A percentile compares a stretch with the other conserved stretches of the same genome.
Conservation (phyloP, 2,888 invertebrate species). For the Tricholauxania praeusta region DNA sequence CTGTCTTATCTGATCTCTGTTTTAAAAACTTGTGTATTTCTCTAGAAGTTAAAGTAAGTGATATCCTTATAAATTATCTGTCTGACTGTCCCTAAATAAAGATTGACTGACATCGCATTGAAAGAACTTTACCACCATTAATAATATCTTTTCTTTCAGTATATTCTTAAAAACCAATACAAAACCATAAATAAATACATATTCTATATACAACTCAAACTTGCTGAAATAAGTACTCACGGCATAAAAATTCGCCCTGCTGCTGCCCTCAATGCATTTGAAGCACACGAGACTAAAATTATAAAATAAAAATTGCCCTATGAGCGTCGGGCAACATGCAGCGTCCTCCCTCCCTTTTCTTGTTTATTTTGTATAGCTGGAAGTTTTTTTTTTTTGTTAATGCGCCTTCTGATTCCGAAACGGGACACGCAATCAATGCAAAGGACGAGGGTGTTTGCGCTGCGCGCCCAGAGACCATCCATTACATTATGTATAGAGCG, state of each 20-base stretch:
- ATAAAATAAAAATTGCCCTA: constrained; percentile 59
- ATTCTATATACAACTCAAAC: constrained; percentile 24
- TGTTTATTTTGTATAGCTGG: background rate
- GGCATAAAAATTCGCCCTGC: background rate
- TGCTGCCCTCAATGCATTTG: background rate
- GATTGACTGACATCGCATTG: no score
- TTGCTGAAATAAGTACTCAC: background rate
- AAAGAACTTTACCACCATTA: background rate
- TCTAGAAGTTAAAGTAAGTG: no score
- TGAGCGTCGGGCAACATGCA: constrained; percentile 45
- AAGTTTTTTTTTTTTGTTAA: background rate
- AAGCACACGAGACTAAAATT: constrained; percentile 62
- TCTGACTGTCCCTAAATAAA: no score
- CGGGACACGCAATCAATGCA: constrained; percentile 52
- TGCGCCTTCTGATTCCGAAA: constrained; percentile 55
- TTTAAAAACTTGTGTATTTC: no score
- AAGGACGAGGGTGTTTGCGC: constrained; percentile 49
- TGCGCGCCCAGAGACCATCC: constrained; percentile 40
- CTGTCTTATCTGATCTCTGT: no score
- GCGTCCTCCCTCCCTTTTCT: background rate
- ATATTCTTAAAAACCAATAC: constrained; percentile 55
- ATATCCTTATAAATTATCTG: no score
- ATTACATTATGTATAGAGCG: constrained; percentile 36
- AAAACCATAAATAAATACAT: constrained; percentile 56
- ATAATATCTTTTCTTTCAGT: constrained; percentile 28